Percentiles rank a stretch among this genome's conserved stretches.
Evolutionary conservation across 2,888 invertebrate genomes (phyloP).

Genomic region (Chymomyza caudatula): DNA sequence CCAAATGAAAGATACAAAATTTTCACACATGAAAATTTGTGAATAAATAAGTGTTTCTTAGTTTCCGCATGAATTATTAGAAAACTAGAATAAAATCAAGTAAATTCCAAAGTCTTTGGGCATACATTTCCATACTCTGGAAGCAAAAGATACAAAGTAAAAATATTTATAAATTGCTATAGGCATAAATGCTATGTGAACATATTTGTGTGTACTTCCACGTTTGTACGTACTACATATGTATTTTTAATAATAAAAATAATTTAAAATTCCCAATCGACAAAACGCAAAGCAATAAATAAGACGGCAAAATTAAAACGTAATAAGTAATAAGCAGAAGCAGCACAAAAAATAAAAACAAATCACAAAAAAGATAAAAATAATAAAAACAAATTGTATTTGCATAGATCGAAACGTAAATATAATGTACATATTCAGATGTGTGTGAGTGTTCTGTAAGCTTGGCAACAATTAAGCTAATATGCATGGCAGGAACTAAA

Average conservation of each 20-base stretch:
- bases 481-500: not conserved
- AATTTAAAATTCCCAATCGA: constrained; percentile 61
- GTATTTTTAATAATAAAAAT: constrained; percentile 24
- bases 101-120: too few species aligned
- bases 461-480: not conserved
- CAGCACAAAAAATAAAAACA: not conserved
- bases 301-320: constrained; percentile 47
- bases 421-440: not conserved
- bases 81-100: too few species aligned
- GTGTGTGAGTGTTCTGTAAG: not conserved
- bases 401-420: constrained; percentile 42
- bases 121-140: too few species aligned
- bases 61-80: too few species aligned
- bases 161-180: too few species aligned
- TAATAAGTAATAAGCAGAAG: constrained; percentile 16
- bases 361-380: constrained; percentile 11
- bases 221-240: too few species aligned
- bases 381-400: constrained; percentile 12
- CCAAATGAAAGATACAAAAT: too few species aligned
- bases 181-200: too few species aligned
- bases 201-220: too few species aligned
- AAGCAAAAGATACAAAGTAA: too few species aligned
- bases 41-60: too few species aligned
- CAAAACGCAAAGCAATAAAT: constrained; percentile 47
- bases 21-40: too few species aligned